phyloP scores from a whole-genome alignment of 2,888 invertebrate genomes.

The Atethmia centrago region DNA sequence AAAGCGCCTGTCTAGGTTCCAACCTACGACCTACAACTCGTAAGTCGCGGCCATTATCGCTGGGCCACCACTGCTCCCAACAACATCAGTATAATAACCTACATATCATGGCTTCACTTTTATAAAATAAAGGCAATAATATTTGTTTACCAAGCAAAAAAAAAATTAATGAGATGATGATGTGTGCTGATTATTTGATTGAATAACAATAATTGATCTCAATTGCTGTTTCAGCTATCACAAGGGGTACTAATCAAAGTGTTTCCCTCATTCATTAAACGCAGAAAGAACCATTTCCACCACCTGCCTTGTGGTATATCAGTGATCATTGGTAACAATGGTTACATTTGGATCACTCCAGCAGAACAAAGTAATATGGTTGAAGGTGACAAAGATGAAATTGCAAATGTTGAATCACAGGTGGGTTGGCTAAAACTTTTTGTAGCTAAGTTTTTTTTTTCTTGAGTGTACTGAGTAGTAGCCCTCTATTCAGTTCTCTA shows the following conservation, averaged over 20 bases:
- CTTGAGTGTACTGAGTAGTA: no score
- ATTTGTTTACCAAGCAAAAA: background rate
- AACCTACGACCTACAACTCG: no score
- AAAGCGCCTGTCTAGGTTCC: no score
- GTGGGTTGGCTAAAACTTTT: conserved; percentile 64
- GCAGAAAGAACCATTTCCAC: conserved; percentile 99
- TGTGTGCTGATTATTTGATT: background rate
- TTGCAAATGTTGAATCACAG: conserved; percentile 75
- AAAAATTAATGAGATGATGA: no score
- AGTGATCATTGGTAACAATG: conserved; percentile 98
- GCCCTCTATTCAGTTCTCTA: background rate
- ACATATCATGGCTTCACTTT: background rate
- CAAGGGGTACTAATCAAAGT: conserved; percentile 98
- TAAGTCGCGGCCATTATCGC: no score
- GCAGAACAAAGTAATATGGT: conserved; percentile 82
- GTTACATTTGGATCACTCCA: conserved; percentile 98
- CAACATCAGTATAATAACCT: background rate
- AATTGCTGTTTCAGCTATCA: conserved; percentile 89
- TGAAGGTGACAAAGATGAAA: conserved; percentile 88
- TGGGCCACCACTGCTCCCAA: no score
- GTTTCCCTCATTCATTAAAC: conserved; percentile 96
- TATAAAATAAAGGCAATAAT: background rate
- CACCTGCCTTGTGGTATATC: conserved; percentile 97
- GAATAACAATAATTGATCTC: background rate
- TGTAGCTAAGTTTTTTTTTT: background rate